Percentiles rank a stretch among this genome's conserved stretches.
These are phyloP conservation scores for Ophion slaviceki DNA, from an alignment of 2,888 invertebrate species.

Conservation along the genomic window DNA sequence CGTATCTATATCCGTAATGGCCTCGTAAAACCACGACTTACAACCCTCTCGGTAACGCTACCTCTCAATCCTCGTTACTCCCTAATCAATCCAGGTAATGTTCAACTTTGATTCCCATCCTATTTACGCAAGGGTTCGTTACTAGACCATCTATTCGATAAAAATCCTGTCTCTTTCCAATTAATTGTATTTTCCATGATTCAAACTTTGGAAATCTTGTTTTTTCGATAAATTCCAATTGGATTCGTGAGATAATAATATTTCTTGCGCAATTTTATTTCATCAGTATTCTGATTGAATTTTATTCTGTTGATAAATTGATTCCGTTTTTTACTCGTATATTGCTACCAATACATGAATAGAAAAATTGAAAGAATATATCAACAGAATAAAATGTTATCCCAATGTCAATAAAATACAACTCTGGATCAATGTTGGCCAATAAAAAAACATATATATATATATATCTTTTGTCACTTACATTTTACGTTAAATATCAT, in stretches of 20 bases:
- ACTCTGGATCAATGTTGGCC: no score
- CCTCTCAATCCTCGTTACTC: background rate
- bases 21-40: constrained; percentile 1
- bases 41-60: background rate
- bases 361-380: no score
- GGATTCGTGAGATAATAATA: background rate
- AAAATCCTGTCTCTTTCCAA: no score
- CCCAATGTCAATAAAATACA: no score
- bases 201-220: background rate
- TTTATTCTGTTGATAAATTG: background rate
- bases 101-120: background rate
- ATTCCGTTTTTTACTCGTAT: no score
- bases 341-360: no score
- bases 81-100: background rate
- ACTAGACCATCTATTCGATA: background rate
- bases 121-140: background rate
- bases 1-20: background rate
- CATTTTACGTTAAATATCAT: background rate
- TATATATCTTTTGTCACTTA: no score
- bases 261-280: background rate
- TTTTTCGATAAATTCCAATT: background rate
- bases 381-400: no score
- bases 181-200: background rate
- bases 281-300: background rate
- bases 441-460: no score